Evolutionary conservation across 1,140 invertebrate species (phyloP).

Genomic region (Drosophila athabasca): DNA sequence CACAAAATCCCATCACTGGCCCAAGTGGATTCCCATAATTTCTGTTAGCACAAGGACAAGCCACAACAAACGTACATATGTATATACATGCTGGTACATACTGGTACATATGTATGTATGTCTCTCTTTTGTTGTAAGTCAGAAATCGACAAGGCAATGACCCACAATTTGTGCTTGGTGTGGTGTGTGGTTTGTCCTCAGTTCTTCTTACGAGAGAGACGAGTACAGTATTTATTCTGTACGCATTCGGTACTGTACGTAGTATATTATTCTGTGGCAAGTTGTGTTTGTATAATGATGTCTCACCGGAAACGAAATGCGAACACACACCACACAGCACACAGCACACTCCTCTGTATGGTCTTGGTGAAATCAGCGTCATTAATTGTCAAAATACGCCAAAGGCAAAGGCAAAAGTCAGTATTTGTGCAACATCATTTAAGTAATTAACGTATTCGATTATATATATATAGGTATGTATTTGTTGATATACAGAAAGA

Average conservation of each 20-base stretch:
- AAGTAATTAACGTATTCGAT: slow-evolving; percentile 65
- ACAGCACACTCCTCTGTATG: slow-evolving; percentile 14
- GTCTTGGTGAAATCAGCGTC: slow-evolving; percentile 68
- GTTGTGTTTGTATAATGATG: slow-evolving; percentile 53
- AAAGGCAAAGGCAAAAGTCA: slow-evolving; percentile 23
- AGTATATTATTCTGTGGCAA: slow-evolving; percentile 22
- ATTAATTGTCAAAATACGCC: slow-evolving; percentile 67
- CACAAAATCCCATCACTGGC: background rate
- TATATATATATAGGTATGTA: slow-evolving; percentile 39
- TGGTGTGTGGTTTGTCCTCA: slow-evolving; percentile 7
- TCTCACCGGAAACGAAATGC: slow-evolving; percentile 61
- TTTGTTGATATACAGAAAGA: slow-evolving; percentile 16
- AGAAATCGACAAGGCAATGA: slow-evolving; percentile 52
- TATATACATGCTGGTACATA: background rate
- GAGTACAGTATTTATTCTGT: slow-evolving; percentile 2
- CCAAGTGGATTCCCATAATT: slow-evolving; percentile 20
- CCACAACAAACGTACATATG: background rate
- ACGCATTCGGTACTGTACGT: slow-evolving; percentile 4
- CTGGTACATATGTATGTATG: background rate
- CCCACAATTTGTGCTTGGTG: slow-evolving; percentile 26
- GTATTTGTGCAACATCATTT: slow-evolving; percentile 73
- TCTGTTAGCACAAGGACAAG: slow-evolving; percentile 18
- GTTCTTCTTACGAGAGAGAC: slow-evolving; percentile 10
- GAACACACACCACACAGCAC: no score
- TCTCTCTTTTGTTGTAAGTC: slow-evolving; percentile 17